Percentiles rank a stretch among this genome's conserved stretches.
Evolutionary conservation across 2,113 vertebrate genomes (phyloP).

Genomic region (Callipepla squamata): DNA sequence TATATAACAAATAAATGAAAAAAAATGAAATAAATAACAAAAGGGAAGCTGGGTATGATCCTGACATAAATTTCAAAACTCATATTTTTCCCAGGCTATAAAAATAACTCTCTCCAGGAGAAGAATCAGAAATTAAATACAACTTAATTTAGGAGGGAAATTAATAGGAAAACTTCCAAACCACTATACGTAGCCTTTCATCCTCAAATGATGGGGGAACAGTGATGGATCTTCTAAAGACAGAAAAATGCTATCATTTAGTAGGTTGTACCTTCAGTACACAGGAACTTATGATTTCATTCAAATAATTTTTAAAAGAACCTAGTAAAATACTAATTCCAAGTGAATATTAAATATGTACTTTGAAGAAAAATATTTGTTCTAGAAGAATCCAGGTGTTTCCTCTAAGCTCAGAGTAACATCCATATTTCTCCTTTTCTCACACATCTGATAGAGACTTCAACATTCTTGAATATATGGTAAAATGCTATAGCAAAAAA

Average conservation of each 20-base stretch:
- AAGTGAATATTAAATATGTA: background rate
- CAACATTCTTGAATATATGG: background rate
- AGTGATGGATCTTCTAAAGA: background rate
- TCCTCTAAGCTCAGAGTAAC: background rate
- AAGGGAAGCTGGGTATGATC: background rate
- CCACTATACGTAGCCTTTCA: background rate
- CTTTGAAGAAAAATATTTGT: background rate
- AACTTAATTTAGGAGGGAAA: background rate
- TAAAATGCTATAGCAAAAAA: background rate
- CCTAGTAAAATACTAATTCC: background rate
- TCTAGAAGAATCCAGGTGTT: background rate
- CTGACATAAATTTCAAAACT: background rate
- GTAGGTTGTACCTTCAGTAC: background rate
- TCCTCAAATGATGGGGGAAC: background rate
- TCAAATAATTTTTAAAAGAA: background rate
- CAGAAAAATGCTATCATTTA: background rate
- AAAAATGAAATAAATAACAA: background rate
- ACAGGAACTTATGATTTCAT: background rate
- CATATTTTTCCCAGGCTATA: background rate
- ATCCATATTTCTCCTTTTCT: background rate
- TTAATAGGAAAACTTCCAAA: background rate
- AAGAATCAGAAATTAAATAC: conserved; percentile 16
- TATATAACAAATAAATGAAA: background rate
- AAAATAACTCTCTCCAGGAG: background rate
- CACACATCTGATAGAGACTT: background rate